Evolutionary conservation across 2,797 vertebrate genomes (phyloP), one percentile per base, ranked within the genome.

Genomic region (Molossus alvarezi): DNA sequence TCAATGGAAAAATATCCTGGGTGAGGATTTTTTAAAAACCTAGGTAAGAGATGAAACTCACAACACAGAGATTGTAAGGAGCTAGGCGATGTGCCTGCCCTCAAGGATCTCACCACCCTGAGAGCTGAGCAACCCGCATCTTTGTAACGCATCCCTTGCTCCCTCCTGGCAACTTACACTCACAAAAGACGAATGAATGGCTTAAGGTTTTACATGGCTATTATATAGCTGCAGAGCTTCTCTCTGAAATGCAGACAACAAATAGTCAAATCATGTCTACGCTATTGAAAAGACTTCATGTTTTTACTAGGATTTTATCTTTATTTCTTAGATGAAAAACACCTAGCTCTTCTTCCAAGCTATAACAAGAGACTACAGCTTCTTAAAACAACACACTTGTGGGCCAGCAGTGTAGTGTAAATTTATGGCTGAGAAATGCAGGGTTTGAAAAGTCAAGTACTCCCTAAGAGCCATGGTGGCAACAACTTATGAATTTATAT

Each of bases 401-500:
- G 81, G 37, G n/a, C 94, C 2, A 91, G 92, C 79, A 33, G 37
- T 6, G 6, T 18, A 83, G 18, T 72, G 53, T 57, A 90, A 96
- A 96, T 81, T 72, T 83, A 79, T 53, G 76, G 55, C 76, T 85
- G 79, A 92, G 84, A 86, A 57, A 73, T 69, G 18, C 53, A 53
- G 15, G 4, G 57, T 97, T 93, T 93, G 45, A 57, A 94, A 97
- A 90, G 69, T 87, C 15, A 72, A 11, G 0, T 88, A 65, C 51
- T 97, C 79, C 94, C 62, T 92, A 69, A 94, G 97, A 97, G 55
- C 64, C 33, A 9, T 0, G 0, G 45, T 96, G 94, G 92, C 93
- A 98, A 62, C 92, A 90, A 88, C 9, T 95, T 95, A 73, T 67
- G 75, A 96, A 94, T 97, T n/a, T 97, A 84, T 96, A 75, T 90